These are phyloP conservation scores for Vannuccia rotundouncinata DNA, from an alignment of 2,888 invertebrate genomes.

Conservation along the genomic window DNA sequence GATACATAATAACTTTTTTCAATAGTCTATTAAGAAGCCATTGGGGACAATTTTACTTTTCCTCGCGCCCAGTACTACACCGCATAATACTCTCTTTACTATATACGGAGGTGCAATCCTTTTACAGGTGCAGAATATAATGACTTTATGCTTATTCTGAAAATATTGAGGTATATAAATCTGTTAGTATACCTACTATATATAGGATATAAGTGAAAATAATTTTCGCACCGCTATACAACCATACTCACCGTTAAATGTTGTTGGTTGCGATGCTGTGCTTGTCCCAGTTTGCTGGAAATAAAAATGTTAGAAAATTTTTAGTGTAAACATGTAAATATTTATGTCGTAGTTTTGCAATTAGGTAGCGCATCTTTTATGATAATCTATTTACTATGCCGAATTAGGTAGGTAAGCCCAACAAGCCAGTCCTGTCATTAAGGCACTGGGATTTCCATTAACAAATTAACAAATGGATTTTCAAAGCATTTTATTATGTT, in stretches of 20 bases:
- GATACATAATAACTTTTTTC: conserved; percentile 18
- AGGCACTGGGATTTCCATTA: neutral
- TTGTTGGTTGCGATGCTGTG: neutral
- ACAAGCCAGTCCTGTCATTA: neutral
- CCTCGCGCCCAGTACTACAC: neutral
- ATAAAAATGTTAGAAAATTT: neutral
- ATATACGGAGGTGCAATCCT: neutral
- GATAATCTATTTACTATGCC: neutral
- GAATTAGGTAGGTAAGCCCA: neutral
- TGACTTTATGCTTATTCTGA: neutral
- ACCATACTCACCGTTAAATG: neutral
- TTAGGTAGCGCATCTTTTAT: neutral
- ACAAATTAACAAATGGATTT: neutral
- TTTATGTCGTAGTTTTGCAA: conserved; percentile 12
- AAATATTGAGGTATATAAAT: too few relatives aligned
- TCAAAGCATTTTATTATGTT: neutral
- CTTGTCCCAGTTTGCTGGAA: neutral
- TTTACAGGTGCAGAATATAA: neutral
- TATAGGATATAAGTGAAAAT: too few relatives aligned
- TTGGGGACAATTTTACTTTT: neutral
- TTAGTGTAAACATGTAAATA: neutral
- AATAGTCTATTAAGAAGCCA: conserved; percentile 19
- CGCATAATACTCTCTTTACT: neutral
- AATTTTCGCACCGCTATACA: neutral
- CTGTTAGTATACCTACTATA: too few relatives aligned